A percentile compares a stretch with the other conserved stretches of the same genome.
Conservation (phyloP, 2,797 vertebrate species). For the Enteromius trimaculatus region DNA sequence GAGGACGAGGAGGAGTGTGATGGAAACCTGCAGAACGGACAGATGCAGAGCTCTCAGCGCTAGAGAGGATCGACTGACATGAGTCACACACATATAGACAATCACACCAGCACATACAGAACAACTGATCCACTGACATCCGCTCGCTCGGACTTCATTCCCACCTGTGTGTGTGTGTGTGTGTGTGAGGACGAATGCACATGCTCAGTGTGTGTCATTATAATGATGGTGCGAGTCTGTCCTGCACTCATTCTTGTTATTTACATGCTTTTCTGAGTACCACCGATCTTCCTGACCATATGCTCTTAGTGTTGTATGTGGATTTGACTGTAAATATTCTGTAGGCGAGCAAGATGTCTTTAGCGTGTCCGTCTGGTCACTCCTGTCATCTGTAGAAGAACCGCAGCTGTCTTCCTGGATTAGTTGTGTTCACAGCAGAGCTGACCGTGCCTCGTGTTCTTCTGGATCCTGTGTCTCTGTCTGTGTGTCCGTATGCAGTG, state of each 20-base stretch:
- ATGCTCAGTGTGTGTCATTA: background rate
- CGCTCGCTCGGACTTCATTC: background rate
- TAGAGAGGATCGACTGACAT: constrained; percentile 61
- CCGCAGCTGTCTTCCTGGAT: background rate
- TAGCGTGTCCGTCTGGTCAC: background rate
- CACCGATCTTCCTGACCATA: constrained; percentile 19
- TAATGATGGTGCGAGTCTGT: background rate
- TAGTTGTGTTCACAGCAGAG: background rate
- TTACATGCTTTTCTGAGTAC: background rate
- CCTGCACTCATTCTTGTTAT: background rate
- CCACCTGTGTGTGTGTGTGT: background rate
- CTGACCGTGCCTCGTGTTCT: background rate
- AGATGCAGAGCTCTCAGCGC: constrained; percentile 73
- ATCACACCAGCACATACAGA: constrained; percentile 43
- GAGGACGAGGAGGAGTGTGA: constrained; percentile 77
- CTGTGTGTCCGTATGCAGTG: background rate
- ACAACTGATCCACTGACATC: constrained; percentile 16
- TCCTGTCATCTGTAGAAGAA: background rate
- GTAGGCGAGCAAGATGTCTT: background rate
- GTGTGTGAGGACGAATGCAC: background rate
- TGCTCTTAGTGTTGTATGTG: constrained; percentile 45
- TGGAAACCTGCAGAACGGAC: constrained; percentile 72
- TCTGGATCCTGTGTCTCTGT: background rate
- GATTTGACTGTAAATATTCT: background rate
- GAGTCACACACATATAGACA: constrained; percentile 17